Percentiles rank a stretch among this genome's conserved stretches.
phyloP scores from a whole-genome alignment of 2,797 vertebrate species.

The Mus spretus region DNA sequence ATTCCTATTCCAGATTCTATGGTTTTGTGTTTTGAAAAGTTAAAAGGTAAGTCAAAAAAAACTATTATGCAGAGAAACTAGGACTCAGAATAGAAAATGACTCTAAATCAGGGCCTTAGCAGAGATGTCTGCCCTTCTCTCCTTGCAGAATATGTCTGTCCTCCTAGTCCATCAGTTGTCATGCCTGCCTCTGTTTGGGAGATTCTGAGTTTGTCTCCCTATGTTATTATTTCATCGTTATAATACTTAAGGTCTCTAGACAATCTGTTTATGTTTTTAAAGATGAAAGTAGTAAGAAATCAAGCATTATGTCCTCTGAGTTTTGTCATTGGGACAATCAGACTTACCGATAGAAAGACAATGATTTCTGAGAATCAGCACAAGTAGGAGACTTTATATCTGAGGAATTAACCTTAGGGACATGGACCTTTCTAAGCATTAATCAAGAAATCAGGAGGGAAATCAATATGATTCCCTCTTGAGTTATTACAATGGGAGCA shows the following conservation, averaged over 20 bases:
- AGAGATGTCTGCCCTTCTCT: not conserved
- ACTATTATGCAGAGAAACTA: not conserved
- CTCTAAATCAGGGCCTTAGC: not conserved
- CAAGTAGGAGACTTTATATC: not conserved
- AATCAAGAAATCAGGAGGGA: not conserved
- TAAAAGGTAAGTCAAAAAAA: not conserved
- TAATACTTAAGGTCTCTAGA: not conserved
- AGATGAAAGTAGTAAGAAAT: not conserved
- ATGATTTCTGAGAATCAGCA: not conserved
- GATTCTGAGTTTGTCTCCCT: rapidly evolving
- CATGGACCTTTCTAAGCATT: not conserved
- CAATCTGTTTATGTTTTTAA: not conserved
- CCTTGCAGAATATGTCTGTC: not conserved
- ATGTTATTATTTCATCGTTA: not conserved
- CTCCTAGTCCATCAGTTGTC: not conserved
- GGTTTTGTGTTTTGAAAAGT: not conserved
- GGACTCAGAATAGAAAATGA: not conserved
- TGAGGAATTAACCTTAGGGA: not conserved
- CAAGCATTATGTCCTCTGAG: not conserved
- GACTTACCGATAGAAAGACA: not conserved
- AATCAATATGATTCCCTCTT: not conserved
- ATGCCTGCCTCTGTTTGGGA: not conserved
- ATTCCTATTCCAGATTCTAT: not conserved
- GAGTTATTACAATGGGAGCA: not conserved
- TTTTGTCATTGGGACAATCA: not conserved